phyloP scores from a whole-genome alignment of 2,113 vertebrate genomes.

The Tychaedon coryphoeus region DNA sequence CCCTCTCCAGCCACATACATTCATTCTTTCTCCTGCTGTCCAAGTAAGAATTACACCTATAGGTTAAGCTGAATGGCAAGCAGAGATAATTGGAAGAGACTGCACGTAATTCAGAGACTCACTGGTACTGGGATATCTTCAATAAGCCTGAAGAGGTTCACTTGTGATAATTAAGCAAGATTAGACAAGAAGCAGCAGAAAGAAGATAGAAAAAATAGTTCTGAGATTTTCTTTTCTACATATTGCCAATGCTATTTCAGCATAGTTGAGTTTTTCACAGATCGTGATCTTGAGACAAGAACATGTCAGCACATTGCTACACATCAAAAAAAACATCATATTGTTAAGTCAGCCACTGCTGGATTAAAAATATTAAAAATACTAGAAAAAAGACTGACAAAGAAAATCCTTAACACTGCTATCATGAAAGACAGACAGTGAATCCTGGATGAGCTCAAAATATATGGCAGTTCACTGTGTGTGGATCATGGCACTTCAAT shows the following conservation, averaged over 20 bases:
- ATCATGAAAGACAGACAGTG: not conserved
- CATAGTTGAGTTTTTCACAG: not conserved
- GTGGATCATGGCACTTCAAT: not conserved
- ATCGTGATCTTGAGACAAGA: not conserved
- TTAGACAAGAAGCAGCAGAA: not conserved
- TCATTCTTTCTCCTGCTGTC: not conserved
- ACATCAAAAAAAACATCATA: not conserved
- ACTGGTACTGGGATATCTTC: not conserved
- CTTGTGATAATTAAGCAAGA: not conserved
- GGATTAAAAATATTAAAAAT: not conserved
- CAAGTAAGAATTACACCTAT: not conserved
- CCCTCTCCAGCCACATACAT: not conserved
- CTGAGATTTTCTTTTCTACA: not conserved
- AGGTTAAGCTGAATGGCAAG: not conserved
- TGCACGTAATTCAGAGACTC: not conserved
- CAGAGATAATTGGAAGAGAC: not conserved
- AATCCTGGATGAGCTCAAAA: not conserved
- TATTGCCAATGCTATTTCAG: not conserved
- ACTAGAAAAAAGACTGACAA: not conserved
- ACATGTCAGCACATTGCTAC: not conserved
- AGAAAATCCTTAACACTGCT: not conserved
- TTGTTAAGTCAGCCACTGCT: not conserved
- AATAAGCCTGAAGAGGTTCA: not conserved
- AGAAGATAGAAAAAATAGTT: not conserved
- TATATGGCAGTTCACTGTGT: not conserved